Base-by-base conservation (phyloP, 2,888 invertebrate genomes). In the Vanessa cardui region DNA sequence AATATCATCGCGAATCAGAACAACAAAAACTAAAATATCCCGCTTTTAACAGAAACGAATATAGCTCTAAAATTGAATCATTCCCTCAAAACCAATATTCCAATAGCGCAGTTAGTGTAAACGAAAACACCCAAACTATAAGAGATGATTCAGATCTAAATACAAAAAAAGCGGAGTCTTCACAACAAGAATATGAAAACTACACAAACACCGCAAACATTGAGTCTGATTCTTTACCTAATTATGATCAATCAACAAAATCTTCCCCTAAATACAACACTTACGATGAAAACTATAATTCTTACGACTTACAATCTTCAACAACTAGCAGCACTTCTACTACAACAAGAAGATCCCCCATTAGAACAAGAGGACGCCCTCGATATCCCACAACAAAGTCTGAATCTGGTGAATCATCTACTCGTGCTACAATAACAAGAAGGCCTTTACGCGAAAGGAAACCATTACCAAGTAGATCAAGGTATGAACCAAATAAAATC, bases 371-470 rank as follows among this genome's bases (percentile, higher is more conserved):
- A 78, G 88, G 86, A 31, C 87, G 90, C 49, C 89, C 93, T 18
- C 86, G 91, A 62, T 90, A 93, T 73, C 88, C 90, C 9, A 84
- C 89, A 12, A 84, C 85, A n/a, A 87, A 84, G 78, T 72, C 86
- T 73, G 88, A 92, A 66, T 86, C 87, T n/a, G 82, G 83, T 67
- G 90, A 93, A 78, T 85, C 86, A 59, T 85, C 84, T 45, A 84
- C 89, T 26, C 90, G 87, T 72, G 79, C 87, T 33, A 74, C 84
- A 15, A 79, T 85, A 5, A 94, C 94, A 18, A 88, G 94, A 60
- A 93, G 92, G 44, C 91, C 94, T 47, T 77, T 90, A 50, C 90
- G 94, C 72, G 93, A 94, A 73, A 89, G 94, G 66, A 91, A 89
- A 75, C 94, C 93, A 16, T 71, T 86, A 64, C 84, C 89, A 6